Evolutionary conservation across 2,113 vertebrate species (phyloP).

Genomic region (Climacteris rufus): DNA sequence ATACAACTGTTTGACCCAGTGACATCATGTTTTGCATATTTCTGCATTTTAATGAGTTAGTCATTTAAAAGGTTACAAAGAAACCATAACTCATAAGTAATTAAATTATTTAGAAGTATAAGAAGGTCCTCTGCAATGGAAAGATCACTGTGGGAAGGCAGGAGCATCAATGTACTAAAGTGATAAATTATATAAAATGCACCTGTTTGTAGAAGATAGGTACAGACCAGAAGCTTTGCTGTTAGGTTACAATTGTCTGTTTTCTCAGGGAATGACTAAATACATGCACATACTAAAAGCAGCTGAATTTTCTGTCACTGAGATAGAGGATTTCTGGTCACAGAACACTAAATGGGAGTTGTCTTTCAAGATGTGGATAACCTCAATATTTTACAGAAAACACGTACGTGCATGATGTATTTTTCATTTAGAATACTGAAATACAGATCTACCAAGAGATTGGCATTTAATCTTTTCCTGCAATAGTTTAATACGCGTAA

Average conservation of each 20-base stretch:
- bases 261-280: slow-evolving; percentile 17
- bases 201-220: slow-evolving; percentile 58
- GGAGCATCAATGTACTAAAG: slow-evolving; percentile 19
- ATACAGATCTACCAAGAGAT: not conserved
- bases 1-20: slow-evolving; percentile 77
- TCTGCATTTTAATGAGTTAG: slow-evolving; percentile 77
- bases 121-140: slow-evolving; percentile 58
- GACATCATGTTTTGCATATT: slow-evolving; percentile 78
- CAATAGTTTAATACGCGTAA: not conserved
- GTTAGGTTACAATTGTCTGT: not conserved
- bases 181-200: too few relatives aligned
- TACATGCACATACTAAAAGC: not conserved
- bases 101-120: slow-evolving; percentile 77
- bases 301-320: not conserved
- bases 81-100: slow-evolving; percentile 80
- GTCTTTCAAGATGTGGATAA: not conserved
- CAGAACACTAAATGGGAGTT: not conserved
- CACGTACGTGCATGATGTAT: not conserved
- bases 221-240: not conserved
- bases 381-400: not conserved
- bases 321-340: not conserved
- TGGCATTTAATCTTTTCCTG: slow-evolving; percentile 1
- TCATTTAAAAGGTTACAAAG: slow-evolving; percentile 79
- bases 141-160: slow-evolving; percentile 66
- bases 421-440: not conserved